These are phyloP conservation scores for Leptopilina boulardi DNA, from an alignment of 1,140 invertebrate genomes.

Conservation along the genomic window DNA sequence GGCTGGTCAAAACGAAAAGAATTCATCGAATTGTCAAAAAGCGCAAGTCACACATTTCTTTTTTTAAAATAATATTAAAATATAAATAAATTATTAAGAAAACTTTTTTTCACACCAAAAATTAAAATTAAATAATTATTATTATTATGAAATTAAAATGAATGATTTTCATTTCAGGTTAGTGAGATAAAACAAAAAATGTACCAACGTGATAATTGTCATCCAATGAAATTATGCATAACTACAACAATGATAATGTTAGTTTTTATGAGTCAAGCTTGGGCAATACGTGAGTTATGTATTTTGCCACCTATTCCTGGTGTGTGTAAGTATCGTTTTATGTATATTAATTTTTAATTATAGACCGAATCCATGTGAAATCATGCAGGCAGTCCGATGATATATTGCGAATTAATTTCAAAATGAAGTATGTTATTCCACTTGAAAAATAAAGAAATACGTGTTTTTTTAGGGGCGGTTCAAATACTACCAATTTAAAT, in stretches of 20 bases:
- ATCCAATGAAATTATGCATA: neutral
- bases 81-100: too few species aligned
- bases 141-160: neutral
- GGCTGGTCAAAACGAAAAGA: neutral
- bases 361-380: too few species aligned
- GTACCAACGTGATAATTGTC: neutral
- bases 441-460: too few species aligned
- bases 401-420: too few species aligned
- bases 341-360: too few species aligned
- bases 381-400: too few species aligned
- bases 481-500: too few species aligned
- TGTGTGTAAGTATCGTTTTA: neutral
- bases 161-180: neutral
- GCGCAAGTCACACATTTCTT: neutral
- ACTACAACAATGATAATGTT: neutral
- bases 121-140: too few species aligned
- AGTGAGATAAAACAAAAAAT: neutral
- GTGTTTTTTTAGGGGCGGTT: too few species aligned
- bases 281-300: neutral
- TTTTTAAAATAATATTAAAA: too few species aligned
- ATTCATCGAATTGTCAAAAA: neutral
- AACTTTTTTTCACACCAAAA: too few species aligned
- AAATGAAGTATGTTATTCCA: too few species aligned
- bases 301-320: neutral
- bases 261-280: neutral